These are phyloP conservation scores for Drusus annulatus DNA, from an alignment of 1,140 invertebrate genomes.

Conservation along the genomic window DNA sequence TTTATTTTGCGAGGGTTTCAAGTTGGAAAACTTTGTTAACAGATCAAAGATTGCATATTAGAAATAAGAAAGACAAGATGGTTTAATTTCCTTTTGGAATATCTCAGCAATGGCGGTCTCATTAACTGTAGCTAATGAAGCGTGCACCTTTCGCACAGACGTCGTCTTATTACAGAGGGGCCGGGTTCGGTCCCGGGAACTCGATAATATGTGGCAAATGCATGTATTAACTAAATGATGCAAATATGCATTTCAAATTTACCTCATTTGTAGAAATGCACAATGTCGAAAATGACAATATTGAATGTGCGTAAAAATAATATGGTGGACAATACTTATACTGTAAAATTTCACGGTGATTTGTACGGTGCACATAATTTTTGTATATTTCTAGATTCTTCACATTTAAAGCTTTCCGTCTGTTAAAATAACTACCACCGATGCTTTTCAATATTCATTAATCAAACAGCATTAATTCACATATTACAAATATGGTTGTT, in stretches of 20 bases:
- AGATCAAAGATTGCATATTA: too few relatives aligned
- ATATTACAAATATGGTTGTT: too few relatives aligned
- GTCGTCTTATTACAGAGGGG: slow-evolving; percentile 37
- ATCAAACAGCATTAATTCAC: too few relatives aligned
- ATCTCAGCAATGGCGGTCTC: slow-evolving; percentile 56
- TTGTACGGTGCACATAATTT: too few relatives aligned
- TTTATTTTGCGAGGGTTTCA: too few relatives aligned
- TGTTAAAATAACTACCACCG: too few relatives aligned
- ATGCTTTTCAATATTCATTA: too few relatives aligned
- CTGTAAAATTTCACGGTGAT: too few relatives aligned
- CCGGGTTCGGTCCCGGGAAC: slow-evolving; percentile 9
- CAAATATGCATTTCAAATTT: slow-evolving; percentile 36
- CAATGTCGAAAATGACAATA: neutral
- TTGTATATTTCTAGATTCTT: too few relatives aligned
- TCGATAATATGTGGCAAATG: slow-evolving; percentile 13
- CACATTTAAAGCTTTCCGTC: too few relatives aligned
- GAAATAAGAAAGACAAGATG: too few relatives aligned
- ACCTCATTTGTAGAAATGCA: slow-evolving; percentile 39
- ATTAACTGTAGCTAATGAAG: slow-evolving; percentile 72
- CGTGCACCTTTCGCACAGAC: slow-evolving; percentile 64
- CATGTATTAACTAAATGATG: slow-evolving; percentile 22
- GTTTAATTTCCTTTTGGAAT: slow-evolving; percentile 11
- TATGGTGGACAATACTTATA: neutral
- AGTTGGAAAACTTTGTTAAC: too few relatives aligned
- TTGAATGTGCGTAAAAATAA: slow-evolving; percentile 25